A percentile compares a stretch with the other conserved stretches of the same genome.
These are phyloP conservation scores for Lates calcarifer DNA, from an alignment of 2,113 vertebrate species.

Conservation along the genomic window DNA sequence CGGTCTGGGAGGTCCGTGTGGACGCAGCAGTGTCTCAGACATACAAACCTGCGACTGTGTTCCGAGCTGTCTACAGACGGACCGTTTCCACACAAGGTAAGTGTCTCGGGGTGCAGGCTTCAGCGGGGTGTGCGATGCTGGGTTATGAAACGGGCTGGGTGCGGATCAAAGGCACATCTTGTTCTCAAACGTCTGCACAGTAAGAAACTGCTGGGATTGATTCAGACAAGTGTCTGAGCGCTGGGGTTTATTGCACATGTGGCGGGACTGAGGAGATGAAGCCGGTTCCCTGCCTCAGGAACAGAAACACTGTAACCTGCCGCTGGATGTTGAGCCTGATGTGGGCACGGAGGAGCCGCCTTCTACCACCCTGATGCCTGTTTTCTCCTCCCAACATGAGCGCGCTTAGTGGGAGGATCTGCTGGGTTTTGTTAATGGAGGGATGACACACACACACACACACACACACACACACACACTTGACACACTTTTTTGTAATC, in stretches of 20 bases:
- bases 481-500: not conserved
- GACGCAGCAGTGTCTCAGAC: not conserved
- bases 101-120: no score
- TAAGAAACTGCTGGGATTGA: not conserved
- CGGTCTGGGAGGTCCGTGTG: not conserved
- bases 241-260: not conserved
- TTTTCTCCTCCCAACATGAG: not conserved
- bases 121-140: not conserved
- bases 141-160: not conserved
- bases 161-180: no score
- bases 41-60: not conserved
- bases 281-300: no score
- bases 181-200: not conserved
- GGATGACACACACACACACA: no score
- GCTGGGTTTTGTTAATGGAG: not conserved
- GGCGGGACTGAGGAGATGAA: no score
- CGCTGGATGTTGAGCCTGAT: not conserved
- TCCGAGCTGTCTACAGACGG: not conserved
- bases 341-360: not conserved
- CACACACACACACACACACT: no score
- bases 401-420: no score
- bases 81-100: constrained; percentile 9
- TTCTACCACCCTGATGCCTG: not conserved
- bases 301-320: no score
- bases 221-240: not conserved